Evolutionary conservation across 2,113 vertebrate species (phyloP), one percentile per base, ranked within the genome.

Genomic region (Lynx canadensis): DNA sequence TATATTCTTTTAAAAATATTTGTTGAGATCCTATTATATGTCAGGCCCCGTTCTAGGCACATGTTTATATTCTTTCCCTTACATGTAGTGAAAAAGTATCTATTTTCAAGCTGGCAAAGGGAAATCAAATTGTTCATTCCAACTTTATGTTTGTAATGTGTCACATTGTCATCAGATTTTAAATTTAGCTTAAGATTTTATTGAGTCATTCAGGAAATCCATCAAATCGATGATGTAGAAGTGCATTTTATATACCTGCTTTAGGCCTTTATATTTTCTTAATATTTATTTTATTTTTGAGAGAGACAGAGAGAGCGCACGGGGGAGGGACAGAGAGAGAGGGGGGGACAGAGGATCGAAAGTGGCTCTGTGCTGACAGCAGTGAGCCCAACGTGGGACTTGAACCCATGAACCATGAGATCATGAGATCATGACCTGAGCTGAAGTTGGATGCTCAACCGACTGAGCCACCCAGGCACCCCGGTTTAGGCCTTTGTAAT

Each of bases 101-200:
- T 84, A 23, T 96, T 96, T 94, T 86, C 41, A 82, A 33, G 33
- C 33, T 83, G 45, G 36, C 63, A 93, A 85, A 84, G 45, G 71
- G 16, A 96, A 89, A 60, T 84, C 25, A 88, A 41, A 31, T 55
- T 45, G 12, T 95, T 94, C 29, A 38, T 89, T 96, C 93, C n/a
- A 89, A 13, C 57, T 18, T 78, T 69, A 60, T 21, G 18, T 76
- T 93, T 93, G 71, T 68, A 84, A 95, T 57, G 31, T 88, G 41
- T 55, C 87, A 65, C 18, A 31, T 27, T 21, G 11, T 83, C 66
- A 18, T 84, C 71, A 48, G n/a, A 89, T n/a, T 87, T 97, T 80
- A 55, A 45, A 92, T 92, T 94, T 83, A 94, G 50, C 21, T 85
- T 85, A 57, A 90, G 21, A 68, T 83, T 91, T 97, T 92, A 48